Percentiles rank a stretch among this genome's conserved stretches.
Conservation (phyloP, 2,888 invertebrate species). For the Watsonalla binaria region DNA sequence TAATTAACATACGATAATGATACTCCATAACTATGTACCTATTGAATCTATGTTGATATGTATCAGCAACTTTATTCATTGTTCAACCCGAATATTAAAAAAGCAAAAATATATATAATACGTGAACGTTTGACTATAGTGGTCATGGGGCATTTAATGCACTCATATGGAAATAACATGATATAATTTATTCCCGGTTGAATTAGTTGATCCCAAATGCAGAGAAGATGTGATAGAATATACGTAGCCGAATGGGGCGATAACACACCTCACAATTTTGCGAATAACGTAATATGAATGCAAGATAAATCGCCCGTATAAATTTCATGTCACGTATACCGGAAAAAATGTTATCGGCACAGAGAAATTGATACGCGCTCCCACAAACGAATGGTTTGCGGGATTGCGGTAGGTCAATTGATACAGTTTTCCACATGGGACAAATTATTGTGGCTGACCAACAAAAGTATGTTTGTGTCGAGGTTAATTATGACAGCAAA, state of each 20-base stretch:
- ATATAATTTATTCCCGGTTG: not conserved
- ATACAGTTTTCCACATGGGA: slow-evolving; percentile 32
- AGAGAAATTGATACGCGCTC: slow-evolving; percentile 63
- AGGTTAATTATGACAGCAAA: not conserved
- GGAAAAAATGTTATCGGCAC: slow-evolving; percentile 72
- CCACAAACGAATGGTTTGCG: slow-evolving; percentile 50
- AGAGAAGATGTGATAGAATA: slow-evolving; percentile 47
- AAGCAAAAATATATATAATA: no score
- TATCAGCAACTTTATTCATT: no score
- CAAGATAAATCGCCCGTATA: slow-evolving; percentile 73
- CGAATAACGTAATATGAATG: slow-evolving; percentile 69
- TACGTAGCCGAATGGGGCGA: slow-evolving; percentile 49
- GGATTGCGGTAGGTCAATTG: slow-evolving; percentile 57
- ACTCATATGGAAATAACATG: no score
- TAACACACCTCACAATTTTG: slow-evolving; percentile 69
- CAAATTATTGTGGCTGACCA: slow-evolving; percentile 5
- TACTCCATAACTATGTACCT: no score
- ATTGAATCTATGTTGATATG: no score
- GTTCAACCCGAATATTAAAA: no score
- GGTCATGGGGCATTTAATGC: no score
- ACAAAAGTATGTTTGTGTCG: not conserved
- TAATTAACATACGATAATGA: no score
- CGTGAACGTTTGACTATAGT: no score
- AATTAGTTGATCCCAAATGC: slow-evolving; percentile 32
- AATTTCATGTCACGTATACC: slow-evolving; percentile 74